phyloP scores from a whole-genome alignment of 2,113 vertebrate genomes.

The Lagopus leucura region DNA sequence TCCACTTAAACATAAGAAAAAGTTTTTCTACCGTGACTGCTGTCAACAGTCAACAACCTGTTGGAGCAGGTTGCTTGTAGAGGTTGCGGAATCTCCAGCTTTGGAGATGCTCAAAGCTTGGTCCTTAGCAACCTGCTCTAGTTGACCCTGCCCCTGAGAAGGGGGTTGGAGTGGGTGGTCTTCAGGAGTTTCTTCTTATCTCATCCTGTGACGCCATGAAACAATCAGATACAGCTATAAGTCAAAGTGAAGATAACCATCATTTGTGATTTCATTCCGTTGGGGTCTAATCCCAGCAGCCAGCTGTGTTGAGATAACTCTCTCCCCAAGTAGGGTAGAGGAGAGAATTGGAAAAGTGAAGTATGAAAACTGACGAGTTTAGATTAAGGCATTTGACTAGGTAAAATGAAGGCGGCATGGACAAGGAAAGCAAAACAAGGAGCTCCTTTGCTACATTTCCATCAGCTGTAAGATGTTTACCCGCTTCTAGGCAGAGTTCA shows the following conservation, averaged over 20 bases:
- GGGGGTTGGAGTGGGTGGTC: not conserved
- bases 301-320: not conserved
- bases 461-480: not conserved
- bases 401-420: not conserved
- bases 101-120: not conserved
- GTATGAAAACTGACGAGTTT: not conserved
- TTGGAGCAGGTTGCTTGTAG: fast-evolving
- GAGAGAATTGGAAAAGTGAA: not conserved
- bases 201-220: not conserved
- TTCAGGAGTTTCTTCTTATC: not conserved
- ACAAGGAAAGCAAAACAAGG: not conserved
- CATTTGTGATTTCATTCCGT: not conserved
- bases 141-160: not conserved
- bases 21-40: not conserved
- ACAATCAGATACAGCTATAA: not conserved
- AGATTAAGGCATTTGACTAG: not conserved
- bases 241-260: not conserved
- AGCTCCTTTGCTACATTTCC: not conserved
- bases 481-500: not conserved
- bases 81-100: not conserved
- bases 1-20: not conserved
- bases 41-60: not conserved
- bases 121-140: fast-evolving
- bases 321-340: not conserved
- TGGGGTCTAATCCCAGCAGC: too few relatives aligned